Conservation (phyloP, 2,113 vertebrate species). For the Epinephelus moara region DNA sequence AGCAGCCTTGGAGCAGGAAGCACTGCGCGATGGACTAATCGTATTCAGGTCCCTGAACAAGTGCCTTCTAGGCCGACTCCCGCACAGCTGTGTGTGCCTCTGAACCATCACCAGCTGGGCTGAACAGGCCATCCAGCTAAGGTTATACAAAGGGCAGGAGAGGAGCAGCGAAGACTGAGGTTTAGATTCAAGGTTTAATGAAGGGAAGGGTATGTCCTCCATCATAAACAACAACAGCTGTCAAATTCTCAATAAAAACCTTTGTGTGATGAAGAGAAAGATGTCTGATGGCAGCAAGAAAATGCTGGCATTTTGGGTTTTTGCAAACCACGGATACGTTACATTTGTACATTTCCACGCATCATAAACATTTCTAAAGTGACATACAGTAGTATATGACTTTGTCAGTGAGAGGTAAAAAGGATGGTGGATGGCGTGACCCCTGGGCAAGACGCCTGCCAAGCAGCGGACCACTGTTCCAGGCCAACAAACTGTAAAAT, state of each 20-base stretch:
- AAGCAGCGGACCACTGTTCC: too few species aligned
- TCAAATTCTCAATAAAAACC: neutral
- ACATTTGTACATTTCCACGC: too few species aligned
- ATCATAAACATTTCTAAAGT: too few species aligned
- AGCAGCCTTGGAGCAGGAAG: constrained; percentile 66
- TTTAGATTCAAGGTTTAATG: constrained; percentile 17
- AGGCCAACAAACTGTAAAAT: too few species aligned
- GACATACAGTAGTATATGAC: too few species aligned
- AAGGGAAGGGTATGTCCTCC: neutral
- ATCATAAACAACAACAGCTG: neutral
- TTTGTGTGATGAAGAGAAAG: neutral
- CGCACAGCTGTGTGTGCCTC: constrained; percentile 76
- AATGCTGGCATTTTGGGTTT: too few species aligned
- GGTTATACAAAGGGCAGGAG: constrained; percentile 73
- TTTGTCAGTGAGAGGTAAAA: too few species aligned
- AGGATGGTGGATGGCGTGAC: too few species aligned
- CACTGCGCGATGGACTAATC: constrained; percentile 62
- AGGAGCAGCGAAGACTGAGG: constrained; percentile 6
- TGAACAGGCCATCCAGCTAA: constrained; percentile 60
- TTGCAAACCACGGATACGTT: too few species aligned
- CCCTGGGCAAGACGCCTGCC: too few species aligned
- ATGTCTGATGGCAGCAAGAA: neutral
- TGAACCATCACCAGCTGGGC: constrained; percentile 75
- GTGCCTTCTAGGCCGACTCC: constrained; percentile 65
- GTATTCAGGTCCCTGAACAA: constrained; percentile 77